Percentiles rank a stretch among this genome's conserved stretches.
These are phyloP conservation scores for Laticauda colubrina DNA, from an alignment of 2,113 vertebrate genomes.

Conservation along the genomic window DNA sequence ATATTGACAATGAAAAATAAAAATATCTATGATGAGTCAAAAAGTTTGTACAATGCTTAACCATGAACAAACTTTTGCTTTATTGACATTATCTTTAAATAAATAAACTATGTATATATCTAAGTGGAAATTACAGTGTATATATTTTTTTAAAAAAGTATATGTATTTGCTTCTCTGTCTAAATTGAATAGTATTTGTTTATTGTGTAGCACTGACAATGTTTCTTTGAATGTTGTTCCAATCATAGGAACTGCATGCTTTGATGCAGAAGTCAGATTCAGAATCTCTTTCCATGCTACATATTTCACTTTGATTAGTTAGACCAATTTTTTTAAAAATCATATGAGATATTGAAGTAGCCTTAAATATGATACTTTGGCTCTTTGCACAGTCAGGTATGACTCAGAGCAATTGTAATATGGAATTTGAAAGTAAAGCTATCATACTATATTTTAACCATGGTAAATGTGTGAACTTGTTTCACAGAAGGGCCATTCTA, in stretches of 20 bases:
- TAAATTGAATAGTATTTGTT: neutral
- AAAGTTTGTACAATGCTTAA: neutral
- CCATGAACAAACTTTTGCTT: neutral
- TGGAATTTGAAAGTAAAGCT: neutral
- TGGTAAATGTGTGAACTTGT: neutral
- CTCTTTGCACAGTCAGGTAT: rapidly evolving
- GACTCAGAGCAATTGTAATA: neutral
- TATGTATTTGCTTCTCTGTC: neutral
- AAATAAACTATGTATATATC: neutral
- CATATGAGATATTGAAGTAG: neutral
- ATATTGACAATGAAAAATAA: neutral
- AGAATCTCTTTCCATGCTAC: rapidly evolving
- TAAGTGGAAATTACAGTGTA: neutral
- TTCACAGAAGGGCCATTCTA: neutral
- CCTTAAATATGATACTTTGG: rapidly evolving
- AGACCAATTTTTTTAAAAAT: rapidly evolving
- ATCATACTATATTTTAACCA: neutral
- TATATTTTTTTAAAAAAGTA: neutral
- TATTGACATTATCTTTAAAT: constrained; percentile 1
- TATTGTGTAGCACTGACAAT: neutral
- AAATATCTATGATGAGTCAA: neutral
- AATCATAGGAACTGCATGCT: neutral
- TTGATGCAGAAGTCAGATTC: rapidly evolving
- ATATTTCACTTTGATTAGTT: neutral
- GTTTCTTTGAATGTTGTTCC: rapidly evolving